Conservation (phyloP, 1,140 invertebrate species). For the Solen grandis region DNA sequence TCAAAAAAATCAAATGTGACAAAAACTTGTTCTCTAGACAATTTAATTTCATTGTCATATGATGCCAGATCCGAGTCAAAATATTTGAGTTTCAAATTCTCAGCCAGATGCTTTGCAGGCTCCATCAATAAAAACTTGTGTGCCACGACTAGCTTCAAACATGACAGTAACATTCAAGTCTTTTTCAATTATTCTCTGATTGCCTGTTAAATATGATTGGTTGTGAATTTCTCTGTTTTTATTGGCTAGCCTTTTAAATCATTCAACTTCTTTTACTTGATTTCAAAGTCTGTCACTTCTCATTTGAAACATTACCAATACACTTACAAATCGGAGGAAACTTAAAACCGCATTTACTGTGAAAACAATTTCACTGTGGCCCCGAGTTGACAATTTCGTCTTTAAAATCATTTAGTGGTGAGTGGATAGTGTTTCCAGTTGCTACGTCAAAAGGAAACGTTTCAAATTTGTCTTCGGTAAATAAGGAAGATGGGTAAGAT, state of each 20-base stretch:
- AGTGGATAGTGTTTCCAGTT: constrained; percentile 43
- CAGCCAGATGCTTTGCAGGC: no score
- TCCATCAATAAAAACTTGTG: no score
- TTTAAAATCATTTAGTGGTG: constrained; percentile 52
- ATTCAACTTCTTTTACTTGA: constrained; percentile 39
- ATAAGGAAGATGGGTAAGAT: constrained; percentile 39
- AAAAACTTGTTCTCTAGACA: no score
- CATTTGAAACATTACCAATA: constrained; percentile 47
- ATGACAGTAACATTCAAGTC: no score
- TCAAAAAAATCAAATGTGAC: no score
- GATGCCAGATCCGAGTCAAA: constrained; percentile 50
- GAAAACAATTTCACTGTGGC: constrained; percentile 45
- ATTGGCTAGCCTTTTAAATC: background rate
- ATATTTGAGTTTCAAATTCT: constrained; percentile 54
- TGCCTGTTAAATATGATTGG: constrained; percentile 43
- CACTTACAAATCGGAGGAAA: constrained; percentile 49
- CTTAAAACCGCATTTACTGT: constrained; percentile 41
- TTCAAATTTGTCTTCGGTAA: constrained; percentile 48
- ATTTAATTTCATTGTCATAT: no score
- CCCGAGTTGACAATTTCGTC: constrained; percentile 54
- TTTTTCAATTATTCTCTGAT: no score
- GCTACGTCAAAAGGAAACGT: constrained; percentile 10
- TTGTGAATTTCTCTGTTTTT: constrained; percentile 4
- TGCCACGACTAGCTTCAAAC: no score
- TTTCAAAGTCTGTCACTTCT: constrained; percentile 45